Conservation (phyloP, 2,113 vertebrate species). For the Danionella cerebrum region DNA sequence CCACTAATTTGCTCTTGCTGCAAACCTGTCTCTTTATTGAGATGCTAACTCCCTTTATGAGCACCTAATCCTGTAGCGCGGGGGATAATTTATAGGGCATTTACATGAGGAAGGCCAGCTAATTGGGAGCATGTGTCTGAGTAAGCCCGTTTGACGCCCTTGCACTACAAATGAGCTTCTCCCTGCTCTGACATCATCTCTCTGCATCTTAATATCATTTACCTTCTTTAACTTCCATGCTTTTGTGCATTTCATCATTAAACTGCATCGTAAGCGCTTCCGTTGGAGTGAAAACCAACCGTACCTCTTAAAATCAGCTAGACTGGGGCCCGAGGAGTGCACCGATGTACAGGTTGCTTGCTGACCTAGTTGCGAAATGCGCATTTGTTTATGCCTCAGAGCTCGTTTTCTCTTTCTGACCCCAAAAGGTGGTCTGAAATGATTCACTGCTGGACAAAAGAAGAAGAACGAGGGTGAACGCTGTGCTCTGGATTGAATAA, state of each 20-base stretch:
- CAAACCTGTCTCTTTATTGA: slow-evolving; percentile 86
- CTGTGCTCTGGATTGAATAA: background rate
- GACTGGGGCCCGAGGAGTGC: background rate
- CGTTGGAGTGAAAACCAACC: background rate
- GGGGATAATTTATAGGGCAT: slow-evolving; percentile 99
- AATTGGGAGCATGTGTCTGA: slow-evolving; percentile 99
- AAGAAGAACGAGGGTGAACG: background rate
- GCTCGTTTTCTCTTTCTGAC: background rate
- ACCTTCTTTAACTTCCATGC: slow-evolving; percentile 12
- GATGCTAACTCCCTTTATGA: slow-evolving; percentile 97
- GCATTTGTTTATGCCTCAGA: slow-evolving; percentile 18
- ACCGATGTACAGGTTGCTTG: background rate
- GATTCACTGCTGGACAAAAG: slow-evolving; percentile 1
- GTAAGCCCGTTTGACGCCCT: slow-evolving; percentile 81
- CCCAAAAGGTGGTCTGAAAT: slow-evolving; percentile 1
- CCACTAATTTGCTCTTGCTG: slow-evolving; percentile 79
- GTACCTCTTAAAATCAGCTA: background rate
- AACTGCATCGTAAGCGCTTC: background rate
- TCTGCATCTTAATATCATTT: slow-evolving; percentile 23
- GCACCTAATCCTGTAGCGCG: slow-evolving; percentile 91
- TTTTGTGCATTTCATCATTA: background rate
- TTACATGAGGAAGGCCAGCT: slow-evolving; percentile 98
- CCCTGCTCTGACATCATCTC: slow-evolving; percentile 41
- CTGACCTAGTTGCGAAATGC: slow-evolving; percentile 31
- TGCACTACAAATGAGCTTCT: slow-evolving; percentile 78